Percentiles rank a stretch among this genome's conserved stretches.
Evolutionary conservation across 92 coral and sea anemone species (phyloP).

Genomic region (Paramuricea clavata): DNA sequence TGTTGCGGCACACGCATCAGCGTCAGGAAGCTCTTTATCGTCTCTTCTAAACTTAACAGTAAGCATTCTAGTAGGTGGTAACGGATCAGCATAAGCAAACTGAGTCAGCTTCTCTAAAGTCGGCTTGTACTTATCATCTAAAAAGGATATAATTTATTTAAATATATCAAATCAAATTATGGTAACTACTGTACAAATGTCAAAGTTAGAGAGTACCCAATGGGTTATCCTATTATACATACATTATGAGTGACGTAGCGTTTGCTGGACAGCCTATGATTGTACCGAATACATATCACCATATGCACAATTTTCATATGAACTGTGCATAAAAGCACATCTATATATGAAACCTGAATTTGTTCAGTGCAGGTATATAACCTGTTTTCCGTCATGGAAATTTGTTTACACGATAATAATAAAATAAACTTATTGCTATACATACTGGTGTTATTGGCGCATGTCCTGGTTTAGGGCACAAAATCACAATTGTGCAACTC

Average conservation of each 20-base stretch:
- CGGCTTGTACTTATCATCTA: neutral
- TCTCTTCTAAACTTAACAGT: neutral
- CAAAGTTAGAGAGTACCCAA: no score
- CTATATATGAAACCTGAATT: no score
- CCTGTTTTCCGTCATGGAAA: no score
- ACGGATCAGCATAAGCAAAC: constrained; percentile 17
- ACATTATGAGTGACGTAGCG: no score
- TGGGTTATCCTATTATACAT: no score
- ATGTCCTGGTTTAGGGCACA: no score
- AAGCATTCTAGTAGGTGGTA: neutral
- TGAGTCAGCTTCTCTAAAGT: constrained; percentile 1
- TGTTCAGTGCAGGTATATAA: no score
- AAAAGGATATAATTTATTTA: neutral
- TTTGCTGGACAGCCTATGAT: no score
- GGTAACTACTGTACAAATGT: neutral
- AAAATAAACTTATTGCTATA: neutral
- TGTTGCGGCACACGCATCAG: neutral
- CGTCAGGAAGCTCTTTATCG: neutral
- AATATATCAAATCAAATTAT: neutral
- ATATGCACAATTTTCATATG: no score
- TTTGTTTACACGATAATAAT: neutral
- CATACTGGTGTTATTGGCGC: neutral
- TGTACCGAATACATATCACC: no score
- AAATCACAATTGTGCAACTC: no score
- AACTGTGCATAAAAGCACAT: no score